Conservation (phyloP, 2,797 vertebrate genomes). For the Cottoperca gobio region DNA sequence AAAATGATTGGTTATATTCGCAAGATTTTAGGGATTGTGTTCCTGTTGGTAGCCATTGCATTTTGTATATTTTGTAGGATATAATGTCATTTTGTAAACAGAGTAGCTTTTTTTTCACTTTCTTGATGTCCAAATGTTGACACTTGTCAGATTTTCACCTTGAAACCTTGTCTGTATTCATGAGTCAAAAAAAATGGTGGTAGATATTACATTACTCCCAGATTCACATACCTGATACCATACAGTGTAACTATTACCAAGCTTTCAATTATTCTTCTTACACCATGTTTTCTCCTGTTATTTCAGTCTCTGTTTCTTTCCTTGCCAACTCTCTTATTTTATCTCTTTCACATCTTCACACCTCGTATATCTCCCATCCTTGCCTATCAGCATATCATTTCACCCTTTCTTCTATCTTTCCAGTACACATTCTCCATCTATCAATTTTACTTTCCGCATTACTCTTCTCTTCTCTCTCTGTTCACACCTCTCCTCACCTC, state of each 20-base stretch:
- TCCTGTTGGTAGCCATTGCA: background rate
- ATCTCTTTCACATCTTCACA: conserved; percentile 14
- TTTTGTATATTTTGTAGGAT: background rate
- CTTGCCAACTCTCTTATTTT: background rate
- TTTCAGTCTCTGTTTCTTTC: background rate
- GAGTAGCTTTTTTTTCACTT: background rate
- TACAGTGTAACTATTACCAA: background rate
- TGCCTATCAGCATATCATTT: conserved; percentile 8
- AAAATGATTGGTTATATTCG: background rate
- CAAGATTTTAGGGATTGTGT: background rate
- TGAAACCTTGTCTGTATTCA: background rate
- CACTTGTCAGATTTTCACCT: background rate
- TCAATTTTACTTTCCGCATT: conserved; percentile 17
- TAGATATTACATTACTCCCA: background rate
- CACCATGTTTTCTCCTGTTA: background rate
- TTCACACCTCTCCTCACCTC: conserved; percentile 13
- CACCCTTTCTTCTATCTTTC: conserved; percentile 8
- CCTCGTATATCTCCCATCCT: conserved; percentile 10
- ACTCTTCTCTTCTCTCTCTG: conserved; percentile 12
- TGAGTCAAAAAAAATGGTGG: background rate
- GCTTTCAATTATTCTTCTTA: conserved; percentile 4
- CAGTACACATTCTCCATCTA: conserved; percentile 13
- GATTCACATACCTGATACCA: conserved; percentile 7
- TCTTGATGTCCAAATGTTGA: background rate
- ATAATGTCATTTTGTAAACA: background rate